phyloP scores from a whole-genome alignment of 2,797 vertebrate species.

The Xiphophorus birchmanni region DNA sequence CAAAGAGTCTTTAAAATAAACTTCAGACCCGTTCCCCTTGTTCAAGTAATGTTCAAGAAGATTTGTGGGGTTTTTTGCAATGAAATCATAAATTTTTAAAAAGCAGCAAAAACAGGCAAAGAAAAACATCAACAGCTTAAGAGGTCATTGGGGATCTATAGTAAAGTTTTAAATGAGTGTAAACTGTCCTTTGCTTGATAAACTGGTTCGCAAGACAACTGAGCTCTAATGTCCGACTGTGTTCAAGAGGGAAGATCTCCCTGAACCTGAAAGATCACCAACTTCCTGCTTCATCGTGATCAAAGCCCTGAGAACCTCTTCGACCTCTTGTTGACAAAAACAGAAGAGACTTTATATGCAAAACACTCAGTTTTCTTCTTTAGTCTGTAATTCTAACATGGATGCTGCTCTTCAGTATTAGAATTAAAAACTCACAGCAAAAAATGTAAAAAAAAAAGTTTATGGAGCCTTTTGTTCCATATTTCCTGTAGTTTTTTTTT shows the following conservation, averaged over 20 bases:
- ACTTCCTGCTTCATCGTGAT: constrained; percentile 68
- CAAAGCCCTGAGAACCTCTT: constrained; percentile 65
- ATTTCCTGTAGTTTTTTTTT: background rate
- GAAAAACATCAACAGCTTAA: constrained; percentile 14
- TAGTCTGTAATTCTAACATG: background rate
- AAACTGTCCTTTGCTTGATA: constrained; percentile 44
- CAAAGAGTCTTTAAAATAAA: constrained; percentile 7
- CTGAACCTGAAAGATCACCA: constrained; percentile 63
- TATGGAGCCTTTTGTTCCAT: background rate
- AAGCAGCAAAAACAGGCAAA: constrained; percentile 2
- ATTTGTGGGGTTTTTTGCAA: background rate
- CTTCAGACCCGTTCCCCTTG: background rate
- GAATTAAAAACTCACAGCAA: background rate
- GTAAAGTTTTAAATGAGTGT: constrained; percentile 52
- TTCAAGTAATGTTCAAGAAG: constrained; percentile 1
- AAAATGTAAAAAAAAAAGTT: background rate
- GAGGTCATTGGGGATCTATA: constrained; percentile 6
- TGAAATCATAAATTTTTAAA: background rate
- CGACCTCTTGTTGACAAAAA: constrained; percentile 70
- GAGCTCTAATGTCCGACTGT: constrained; percentile 42
- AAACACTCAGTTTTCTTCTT: background rate
- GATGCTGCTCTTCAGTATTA: background rate
- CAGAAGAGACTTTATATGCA: constrained; percentile 32
- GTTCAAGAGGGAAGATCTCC: constrained; percentile 43
- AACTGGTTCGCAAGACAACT: constrained; percentile 6